Evolutionary conservation across 2,888 invertebrate genomes (phyloP).

Genomic region (Pedicia rivosa): DNA sequence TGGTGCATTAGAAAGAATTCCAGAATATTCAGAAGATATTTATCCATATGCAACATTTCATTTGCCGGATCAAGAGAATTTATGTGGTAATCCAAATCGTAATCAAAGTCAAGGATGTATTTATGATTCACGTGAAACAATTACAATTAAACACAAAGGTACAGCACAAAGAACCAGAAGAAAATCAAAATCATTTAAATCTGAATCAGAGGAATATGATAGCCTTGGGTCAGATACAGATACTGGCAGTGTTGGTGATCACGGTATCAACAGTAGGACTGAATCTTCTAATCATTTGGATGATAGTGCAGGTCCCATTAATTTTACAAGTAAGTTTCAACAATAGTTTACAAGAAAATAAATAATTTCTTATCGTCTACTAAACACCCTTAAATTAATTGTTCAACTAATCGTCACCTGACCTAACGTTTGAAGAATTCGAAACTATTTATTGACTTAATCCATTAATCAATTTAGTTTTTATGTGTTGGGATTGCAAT

Average conservation of each 20-base stretch:
- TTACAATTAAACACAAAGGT: conserved; percentile 1
- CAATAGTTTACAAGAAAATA: too few species aligned
- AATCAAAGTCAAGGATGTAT: conserved; percentile 12
- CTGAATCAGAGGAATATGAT: conserved; percentile 40
- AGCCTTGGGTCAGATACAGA: conserved; percentile 39
- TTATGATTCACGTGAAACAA: conserved; percentile 20
- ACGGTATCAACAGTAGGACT: conserved; percentile 32
- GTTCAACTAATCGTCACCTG: too few species aligned
- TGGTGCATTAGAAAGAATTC: conserved; percentile 35
- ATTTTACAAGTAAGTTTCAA: conserved; percentile 13
- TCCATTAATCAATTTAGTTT: too few species aligned
- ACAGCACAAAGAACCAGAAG: conserved; percentile 30
- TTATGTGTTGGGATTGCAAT: too few species aligned
- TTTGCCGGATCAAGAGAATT: conserved; percentile 38
- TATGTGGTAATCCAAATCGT: conserved; percentile 32
- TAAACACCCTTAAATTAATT: too few species aligned
- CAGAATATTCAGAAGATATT: conserved; percentile 43
- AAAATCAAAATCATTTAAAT: conserved; percentile 36
- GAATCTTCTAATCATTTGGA: conserved; percentile 35
- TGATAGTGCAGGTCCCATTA: conserved; percentile 26
- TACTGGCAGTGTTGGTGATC: conserved; percentile 28
- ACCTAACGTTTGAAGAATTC: too few species aligned
- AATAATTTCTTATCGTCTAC: too few species aligned
- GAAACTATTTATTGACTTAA: too few species aligned
- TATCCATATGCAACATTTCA: conserved; percentile 44